Base-by-base conservation (phyloP, 2,113 vertebrate genomes). In the Mola mola region DNA sequence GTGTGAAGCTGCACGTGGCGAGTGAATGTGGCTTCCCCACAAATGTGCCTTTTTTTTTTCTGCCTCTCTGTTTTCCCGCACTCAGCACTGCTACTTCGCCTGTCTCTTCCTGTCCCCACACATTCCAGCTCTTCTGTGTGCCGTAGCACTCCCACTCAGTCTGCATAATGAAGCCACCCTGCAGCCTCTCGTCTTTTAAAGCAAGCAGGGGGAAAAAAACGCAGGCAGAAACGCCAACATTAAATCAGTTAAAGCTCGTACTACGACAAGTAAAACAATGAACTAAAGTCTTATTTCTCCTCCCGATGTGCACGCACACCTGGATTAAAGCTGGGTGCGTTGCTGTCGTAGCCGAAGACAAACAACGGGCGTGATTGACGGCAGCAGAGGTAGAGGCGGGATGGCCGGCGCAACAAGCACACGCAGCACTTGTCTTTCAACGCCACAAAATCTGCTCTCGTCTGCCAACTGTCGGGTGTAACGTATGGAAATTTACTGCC, bases 71-170 rank as follows among this genome's bases (percentile, higher is more conserved):
- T 41, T 42, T 25, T 13, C 51, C 51, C 47, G 16, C 56, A 75
- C 61, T 82, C 62, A 52, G 62, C 75, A 61, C 28, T 57, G 55
- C 59, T 55, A 57, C 38, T 56, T 72, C 62, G 65, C 77, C 72
- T 49, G 38, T 60, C 70, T 78, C 66, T 79, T 74, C 61, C 78
- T 74, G 73, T 82, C 78, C 64, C 75, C 73, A 66, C 65, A 76
- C 80, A 85, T 85, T 88, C 78, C 84, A 15, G 68, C 75, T 66
- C 60, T n/a, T 66, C 64, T 76, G 71, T 79, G 66, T 41, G 55
- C 61, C 20, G 6, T 43, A 50, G 55, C 78, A 73, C 73, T 33
- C 75, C 80, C 70, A 73, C 72, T 61, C 76, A 28, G 63, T 60
- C 65, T 41, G 59, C 76, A 46, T 52, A 63, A 73, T 66, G 47